Evolutionary conservation across 1,140 invertebrate species (phyloP), one percentile per base, ranked within the genome.

Genomic region (Calliphora vicina): DNA sequence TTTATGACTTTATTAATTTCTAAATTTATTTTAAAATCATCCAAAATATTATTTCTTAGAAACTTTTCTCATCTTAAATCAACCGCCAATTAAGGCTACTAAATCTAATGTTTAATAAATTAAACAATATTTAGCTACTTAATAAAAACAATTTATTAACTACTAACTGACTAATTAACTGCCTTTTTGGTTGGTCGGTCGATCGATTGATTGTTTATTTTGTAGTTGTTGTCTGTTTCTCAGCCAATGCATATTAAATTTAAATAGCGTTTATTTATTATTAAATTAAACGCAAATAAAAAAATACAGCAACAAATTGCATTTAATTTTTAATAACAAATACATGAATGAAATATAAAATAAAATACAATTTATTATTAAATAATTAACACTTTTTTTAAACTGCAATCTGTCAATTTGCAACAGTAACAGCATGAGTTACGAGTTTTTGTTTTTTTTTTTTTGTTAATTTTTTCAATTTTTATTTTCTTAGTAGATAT

Each of bases 311-410:
- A 43, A 78, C 25, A 61, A 57, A 57, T 61, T 81, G n/a, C 9
- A 67, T 78, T 78, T 23, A 43, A 45, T 78, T 23, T 78, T 78
- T 78, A 76, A 43, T 76, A 76, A 76, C 23, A 78, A 78, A 78
- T 78, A 78, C 23, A 20, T 27, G 17, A 57, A 57, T 57, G 20
- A 61, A 81, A 27, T 23, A 67, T 5, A 23, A 23, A 57, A 67
- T 5, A 23, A 23, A 57, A 81, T 67, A 81, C 17, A 67, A 81
- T 57, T 81, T 81, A 45, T 81, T 81, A 57, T 61, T 81, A 61
- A 61, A 81, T 61, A 81, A 67, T 67, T 81, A 57, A 81, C 45
- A 67, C 57, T 81, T 61, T 81, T 81, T 61, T 81, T 81, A 27
- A 26, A 61, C 57, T 27, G 27, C 57, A 67, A 81, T 81, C 57